Conservation (phyloP, 2,113 vertebrate genomes). For the Neodontobutis hainanensis region DNA sequence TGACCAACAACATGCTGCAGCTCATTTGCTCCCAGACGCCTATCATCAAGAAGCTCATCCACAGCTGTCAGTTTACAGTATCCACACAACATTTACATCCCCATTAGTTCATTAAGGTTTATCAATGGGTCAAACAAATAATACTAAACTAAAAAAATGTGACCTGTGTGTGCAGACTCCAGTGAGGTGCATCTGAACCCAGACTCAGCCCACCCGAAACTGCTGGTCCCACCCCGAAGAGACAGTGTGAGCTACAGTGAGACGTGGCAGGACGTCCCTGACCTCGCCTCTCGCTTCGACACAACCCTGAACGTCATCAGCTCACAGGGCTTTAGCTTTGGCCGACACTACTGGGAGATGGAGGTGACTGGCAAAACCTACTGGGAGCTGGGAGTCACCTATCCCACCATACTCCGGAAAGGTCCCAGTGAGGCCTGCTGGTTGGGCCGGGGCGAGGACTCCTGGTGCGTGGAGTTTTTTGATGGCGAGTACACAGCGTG, state of each 20-base stretch:
- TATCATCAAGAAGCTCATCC: conserved; percentile 73
- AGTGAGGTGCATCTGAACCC: conserved; percentile 74
- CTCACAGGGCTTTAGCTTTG: conserved; percentile 73
- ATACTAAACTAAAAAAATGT: too few relatives aligned
- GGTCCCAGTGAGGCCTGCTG: conserved; percentile 86
- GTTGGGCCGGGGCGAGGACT: conserved; percentile 82
- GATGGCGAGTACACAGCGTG: conserved; percentile 84
- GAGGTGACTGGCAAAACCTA: conserved; percentile 86
- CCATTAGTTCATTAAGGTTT: too few relatives aligned
- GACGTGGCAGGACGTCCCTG: conserved; percentile 76
- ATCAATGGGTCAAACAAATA: too few relatives aligned
- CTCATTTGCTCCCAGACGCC: conserved; percentile 78
- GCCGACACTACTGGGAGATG: conserved; percentile 90
- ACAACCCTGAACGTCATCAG: conserved; percentile 85
- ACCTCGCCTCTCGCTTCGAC: conserved; percentile 84
- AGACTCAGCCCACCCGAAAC: conserved; percentile 79
- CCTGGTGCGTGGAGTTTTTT: conserved; percentile 84
- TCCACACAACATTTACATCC: too few relatives aligned
- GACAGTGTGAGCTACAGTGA: conserved; percentile 74
- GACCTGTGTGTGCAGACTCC: conserved; percentile 67
- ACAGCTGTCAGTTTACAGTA: conserved; percentile 67
- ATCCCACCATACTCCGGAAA: conserved; percentile 81
- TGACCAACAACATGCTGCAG: conserved; percentile 74
- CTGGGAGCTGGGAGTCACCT: conserved; percentile 87
- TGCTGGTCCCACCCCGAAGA: conserved; percentile 72